A percentile compares a stretch with the other conserved stretches of the same genome.
Conservation (phyloP, 2,113 vertebrate genomes). For the Tragulus kanchil region DNA sequence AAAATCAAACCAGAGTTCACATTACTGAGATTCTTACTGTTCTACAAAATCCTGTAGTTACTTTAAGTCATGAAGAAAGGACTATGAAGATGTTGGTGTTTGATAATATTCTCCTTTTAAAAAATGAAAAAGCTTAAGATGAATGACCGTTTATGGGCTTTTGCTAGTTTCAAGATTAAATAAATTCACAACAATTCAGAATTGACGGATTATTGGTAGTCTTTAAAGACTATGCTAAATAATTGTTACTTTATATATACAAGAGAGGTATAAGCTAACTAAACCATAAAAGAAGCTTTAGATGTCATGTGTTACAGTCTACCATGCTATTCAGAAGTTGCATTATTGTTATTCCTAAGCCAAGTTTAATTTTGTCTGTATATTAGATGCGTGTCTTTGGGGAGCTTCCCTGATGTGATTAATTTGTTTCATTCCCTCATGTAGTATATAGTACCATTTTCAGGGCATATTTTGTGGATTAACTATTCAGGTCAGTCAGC, state of each 20-base stretch:
- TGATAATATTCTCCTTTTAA: constrained; percentile 29
- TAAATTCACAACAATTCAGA: constrained; percentile 34
- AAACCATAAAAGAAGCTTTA: constrained; percentile 1
- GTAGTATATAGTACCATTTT: neutral
- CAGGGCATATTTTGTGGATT: constrained; percentile 16
- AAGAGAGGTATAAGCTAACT: neutral
- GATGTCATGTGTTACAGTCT: neutral
- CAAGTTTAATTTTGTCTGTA: neutral
- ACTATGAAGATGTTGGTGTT: neutral
- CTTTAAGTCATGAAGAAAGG: neutral
- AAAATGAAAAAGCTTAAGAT: neutral
- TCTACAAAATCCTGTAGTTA: neutral
- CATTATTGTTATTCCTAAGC: neutral
- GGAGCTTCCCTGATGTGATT: neutral
- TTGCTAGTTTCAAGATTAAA: constrained; percentile 23
- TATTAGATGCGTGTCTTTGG: neutral
- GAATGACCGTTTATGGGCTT: neutral
- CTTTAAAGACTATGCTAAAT: neutral
- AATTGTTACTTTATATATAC: constrained; percentile 15
- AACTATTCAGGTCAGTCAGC: neutral
- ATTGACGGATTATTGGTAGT: neutral
- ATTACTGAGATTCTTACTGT: neutral
- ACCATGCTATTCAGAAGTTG: neutral
- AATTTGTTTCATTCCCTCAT: neutral
- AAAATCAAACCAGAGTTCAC: constrained; percentile 41